Base-by-base conservation (phyloP, 2,797 vertebrate genomes). In the Meda fulgida region DNA sequence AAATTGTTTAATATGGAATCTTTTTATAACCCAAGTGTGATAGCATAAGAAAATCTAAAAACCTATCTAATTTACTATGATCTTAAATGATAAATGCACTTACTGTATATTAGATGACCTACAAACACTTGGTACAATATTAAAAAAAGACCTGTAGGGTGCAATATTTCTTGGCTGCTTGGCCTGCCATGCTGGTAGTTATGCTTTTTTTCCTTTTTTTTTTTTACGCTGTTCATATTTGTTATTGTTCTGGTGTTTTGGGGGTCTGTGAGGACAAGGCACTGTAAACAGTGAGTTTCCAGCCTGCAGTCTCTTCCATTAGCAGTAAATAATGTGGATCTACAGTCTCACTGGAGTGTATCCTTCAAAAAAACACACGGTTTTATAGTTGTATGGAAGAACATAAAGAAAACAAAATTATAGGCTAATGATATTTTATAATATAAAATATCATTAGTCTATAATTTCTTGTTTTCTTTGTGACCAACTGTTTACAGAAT, bases 181-280 rank as follows among this genome's bases (percentile, higher is more conserved):
- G 26, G 58, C 29, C 53, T 43, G 58, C 67, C 69, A 46, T 60
- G 55, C 7, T 48, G 48, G 70, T 63, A 78, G 76, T 60, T 46
- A 21, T 53, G 48, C 51, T 80, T 26, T 48, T 23, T 40, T 7
- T n/a, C n/a, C n/a, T 40, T 69, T 38, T 10, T 40, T 9, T 26
- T 19, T 84, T 63, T 63, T 71, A 3, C 43, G 63, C 60, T 81
- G 55, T 88, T 71, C 79, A 38, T 85, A 66, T 80, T 71, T 63
- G 51, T 87, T 84, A 80, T 87, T 85, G 75, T 65, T 72, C 21
- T 84, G 81, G 78, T 72, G 78, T 29, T 55, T 78, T 19, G 40
- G 29, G 65, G 78, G 60, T 81, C n/a, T 48, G n/a, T 38, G 66
- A 60, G 81, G 80, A 86, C 72, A 26, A 66, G 43, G 36, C 66